Base-by-base conservation (phyloP, 2,113 vertebrate species). In the Dipodomys spectabilis region DNA sequence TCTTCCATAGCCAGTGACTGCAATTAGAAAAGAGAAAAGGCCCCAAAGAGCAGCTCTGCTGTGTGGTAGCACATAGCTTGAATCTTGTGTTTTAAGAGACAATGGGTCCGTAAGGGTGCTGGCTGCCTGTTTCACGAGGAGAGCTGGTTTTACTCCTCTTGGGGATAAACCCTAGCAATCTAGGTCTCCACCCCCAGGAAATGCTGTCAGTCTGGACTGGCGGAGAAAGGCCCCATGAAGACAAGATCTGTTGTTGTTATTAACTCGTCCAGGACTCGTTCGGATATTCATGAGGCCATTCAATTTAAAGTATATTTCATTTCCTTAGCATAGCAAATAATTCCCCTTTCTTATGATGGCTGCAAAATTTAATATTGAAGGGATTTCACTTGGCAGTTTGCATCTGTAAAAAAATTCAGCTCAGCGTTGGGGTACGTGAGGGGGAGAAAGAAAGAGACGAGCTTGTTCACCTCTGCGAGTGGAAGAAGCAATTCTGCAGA, bases 221-320 rank as follows among this genome's bases (percentile, higher is more conserved):
- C 60, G n/a, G 60, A n/a, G 53, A 68, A 74, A 78, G 49, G 49
- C 74, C 19, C 2, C n/a, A 2, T 0, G 28, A 81, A 90, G 92
- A 88, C 72, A 72, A 92, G 82, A 71, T 78, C 62, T 69, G 49
- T 75, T 82, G 35, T 92, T 69, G 35, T 87, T 88, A 95, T 93
- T 84, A 74, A 88, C 32, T 72, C 30, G 85, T 88, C 93, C 27
- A 68, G 95, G 15, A 18, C 72, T 83, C 35, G 60, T 81, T 88
- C 78, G 64, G 79, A 86, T 91, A 88, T 93, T 93, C 95, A 94
- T 88, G 85, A 90, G 75, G 44, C 64, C 81, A 86, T 90, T 95
- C 45, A 28, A 82, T 73, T 78, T 67, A 60, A 86, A 96, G 69
- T 83, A 32, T 39, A 86, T 95, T 82, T 95, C 92, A 92, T 95